A percentile compares a stretch with the other conserved stretches of the same genome.
These are phyloP conservation scores for Sigmodon hispidus DNA, from an alignment of 2,113 vertebrate genomes.

Conservation along the genomic window DNA sequence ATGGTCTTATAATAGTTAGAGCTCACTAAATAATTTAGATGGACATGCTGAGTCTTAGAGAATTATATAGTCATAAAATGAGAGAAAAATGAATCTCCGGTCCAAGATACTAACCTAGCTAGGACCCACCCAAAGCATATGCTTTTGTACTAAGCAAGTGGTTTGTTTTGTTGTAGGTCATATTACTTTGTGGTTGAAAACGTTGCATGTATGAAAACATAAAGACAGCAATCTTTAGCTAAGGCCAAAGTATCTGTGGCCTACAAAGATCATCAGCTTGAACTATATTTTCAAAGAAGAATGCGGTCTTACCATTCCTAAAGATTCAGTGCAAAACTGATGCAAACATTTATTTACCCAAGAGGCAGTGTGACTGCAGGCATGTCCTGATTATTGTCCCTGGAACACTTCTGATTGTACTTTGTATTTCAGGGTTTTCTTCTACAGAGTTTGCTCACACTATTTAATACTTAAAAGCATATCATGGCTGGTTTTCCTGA, in stretches of 20 bases:
- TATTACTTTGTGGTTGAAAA: background rate
- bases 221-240: background rate
- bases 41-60: slow-evolving; percentile 32
- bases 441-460: background rate
- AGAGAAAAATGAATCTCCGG: background rate
- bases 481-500: slow-evolving; percentile 21
- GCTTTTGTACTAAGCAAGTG: background rate
- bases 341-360: slow-evolving; percentile 23
- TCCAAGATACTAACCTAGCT: background rate
- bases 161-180: background rate
- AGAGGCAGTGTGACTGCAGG: background rate
- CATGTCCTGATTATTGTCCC: background rate
- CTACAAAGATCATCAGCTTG: background rate
- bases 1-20: background rate
- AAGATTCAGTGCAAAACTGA: slow-evolving; percentile 39
- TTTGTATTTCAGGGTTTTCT: slow-evolving; percentile 21
- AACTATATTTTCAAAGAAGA: slow-evolving; percentile 44
- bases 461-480: slow-evolving; percentile 21
- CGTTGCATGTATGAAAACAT: background rate
- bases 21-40: background rate
- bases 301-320: background rate
- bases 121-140: background rate
- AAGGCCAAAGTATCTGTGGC: background rate
- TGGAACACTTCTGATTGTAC: background rate
- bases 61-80: slow-evolving; percentile 26